Percentiles rank a stretch among this genome's conserved stretches.
Evolutionary conservation across 1,140 invertebrate species (phyloP).

Genomic region (Halotydeus destructor): DNA sequence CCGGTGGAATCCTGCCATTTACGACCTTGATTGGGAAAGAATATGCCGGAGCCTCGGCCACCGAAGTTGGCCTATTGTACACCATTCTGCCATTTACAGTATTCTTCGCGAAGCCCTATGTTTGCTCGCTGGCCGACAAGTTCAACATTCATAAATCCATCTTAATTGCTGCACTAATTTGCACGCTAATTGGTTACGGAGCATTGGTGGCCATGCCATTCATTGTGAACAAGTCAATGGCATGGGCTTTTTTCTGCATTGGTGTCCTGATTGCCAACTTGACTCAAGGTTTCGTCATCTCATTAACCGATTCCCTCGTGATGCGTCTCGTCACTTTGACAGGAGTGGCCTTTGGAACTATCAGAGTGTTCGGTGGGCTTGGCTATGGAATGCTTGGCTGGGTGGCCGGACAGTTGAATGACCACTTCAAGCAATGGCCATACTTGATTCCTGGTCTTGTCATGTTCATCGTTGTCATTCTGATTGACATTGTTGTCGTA

Average conservation of each 20-base stretch:
- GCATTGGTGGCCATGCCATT: slow-evolving; percentile 4
- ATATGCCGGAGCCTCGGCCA: slow-evolving; percentile 20
- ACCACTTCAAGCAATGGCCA: background rate
- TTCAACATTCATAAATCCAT: slow-evolving; percentile 19
- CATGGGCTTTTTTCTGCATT: slow-evolving; percentile 7
- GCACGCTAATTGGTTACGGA: slow-evolving; percentile 14
- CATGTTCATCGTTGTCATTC: slow-evolving; percentile 9
- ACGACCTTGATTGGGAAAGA: slow-evolving; percentile 22
- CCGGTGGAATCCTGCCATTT: slow-evolving; percentile 24
- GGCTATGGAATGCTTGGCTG: slow-evolving; percentile 17
- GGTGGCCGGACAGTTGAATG: slow-evolving; percentile 6
- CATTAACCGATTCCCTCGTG: slow-evolving; percentile 10
- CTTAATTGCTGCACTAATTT: slow-evolving; percentile 14
- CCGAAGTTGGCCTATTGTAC: slow-evolving; percentile 22
- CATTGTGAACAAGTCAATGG: background rate
- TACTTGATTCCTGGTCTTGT: slow-evolving; percentile 8
- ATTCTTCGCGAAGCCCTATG: slow-evolving; percentile 21
- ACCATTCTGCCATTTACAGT: slow-evolving; percentile 22
- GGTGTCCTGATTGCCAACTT: slow-evolving; percentile 10
- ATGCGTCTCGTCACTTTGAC: slow-evolving; percentile 5
- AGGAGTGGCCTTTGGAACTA: slow-evolving; percentile 9
- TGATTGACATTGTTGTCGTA: slow-evolving; percentile 1
- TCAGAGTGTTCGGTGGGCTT: slow-evolving; percentile 37
- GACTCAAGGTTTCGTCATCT: slow-evolving; percentile 9
- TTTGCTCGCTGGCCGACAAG: slow-evolving; percentile 23